Evolutionary conservation across 2,888 invertebrate genomes (phyloP).

Genomic region (Cephus runcator): DNA sequence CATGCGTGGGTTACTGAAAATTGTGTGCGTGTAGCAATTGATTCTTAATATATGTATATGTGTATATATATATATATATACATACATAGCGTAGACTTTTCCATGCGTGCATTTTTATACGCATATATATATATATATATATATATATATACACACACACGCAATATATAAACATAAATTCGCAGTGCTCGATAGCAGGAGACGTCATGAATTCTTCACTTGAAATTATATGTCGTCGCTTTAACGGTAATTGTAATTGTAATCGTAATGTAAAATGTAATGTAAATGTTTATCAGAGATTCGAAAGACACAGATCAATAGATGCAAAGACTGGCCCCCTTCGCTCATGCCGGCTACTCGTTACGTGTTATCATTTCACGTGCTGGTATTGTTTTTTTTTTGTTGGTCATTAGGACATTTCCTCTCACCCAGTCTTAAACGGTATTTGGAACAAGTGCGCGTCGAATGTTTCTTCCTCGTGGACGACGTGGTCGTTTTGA

Average conservation of each 20-base stretch:
- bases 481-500: background rate
- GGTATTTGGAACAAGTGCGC: background rate
- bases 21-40: slow-evolving; percentile 3
- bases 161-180: background rate
- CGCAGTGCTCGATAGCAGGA: background rate
- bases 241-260: slow-evolving; percentile 35
- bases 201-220: background rate
- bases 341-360: slow-evolving; percentile 63
- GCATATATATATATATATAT: background rate
- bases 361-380: slow-evolving; percentile 26
- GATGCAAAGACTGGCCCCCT: slow-evolving; percentile 64
- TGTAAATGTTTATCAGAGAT: slow-evolving; percentile 48
- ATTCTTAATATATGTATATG: background rate
- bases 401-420: background rate
- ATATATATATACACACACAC: background rate
- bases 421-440: background rate
- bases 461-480: background rate
- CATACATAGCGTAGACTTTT: background rate
- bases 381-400: background rate
- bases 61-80: background rate
- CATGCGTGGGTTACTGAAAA: slow-evolving; percentile 2
- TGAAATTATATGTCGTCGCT: background rate
- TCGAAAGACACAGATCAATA: slow-evolving; percentile 61
- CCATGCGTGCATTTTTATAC: background rate
- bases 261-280: slow-evolving; percentile 6